A percentile compares a stretch with the other conserved stretches of the same genome.
These are phyloP conservation scores for Chinchilla lanigera DNA, from an alignment of 2,113 vertebrate species.

Conservation along the genomic window DNA sequence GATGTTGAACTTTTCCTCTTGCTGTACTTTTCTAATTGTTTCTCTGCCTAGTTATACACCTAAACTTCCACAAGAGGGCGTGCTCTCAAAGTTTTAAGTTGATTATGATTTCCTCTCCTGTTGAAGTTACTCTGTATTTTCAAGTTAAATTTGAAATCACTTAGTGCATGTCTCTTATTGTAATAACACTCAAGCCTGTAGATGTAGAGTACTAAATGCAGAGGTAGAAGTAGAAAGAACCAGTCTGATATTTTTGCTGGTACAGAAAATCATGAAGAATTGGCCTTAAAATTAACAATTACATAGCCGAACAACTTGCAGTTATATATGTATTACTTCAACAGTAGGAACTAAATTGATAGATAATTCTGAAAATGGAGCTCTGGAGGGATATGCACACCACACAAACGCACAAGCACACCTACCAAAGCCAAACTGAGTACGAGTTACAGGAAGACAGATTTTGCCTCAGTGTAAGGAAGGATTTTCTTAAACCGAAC, in stretches of 20 bases:
- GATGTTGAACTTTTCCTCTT: not conserved
- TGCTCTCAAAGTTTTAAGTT: conserved; percentile 21
- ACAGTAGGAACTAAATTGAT: not conserved
- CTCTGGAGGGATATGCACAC: not conserved
- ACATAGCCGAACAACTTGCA: not conserved
- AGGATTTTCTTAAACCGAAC: not conserved
- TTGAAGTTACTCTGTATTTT: not conserved
- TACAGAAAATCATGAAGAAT: not conserved
- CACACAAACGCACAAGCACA: not conserved
- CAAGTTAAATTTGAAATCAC: conserved; percentile 37
- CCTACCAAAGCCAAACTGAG: not conserved
- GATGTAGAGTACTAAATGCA: not conserved
- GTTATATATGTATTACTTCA: not conserved
- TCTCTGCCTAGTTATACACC: not conserved
- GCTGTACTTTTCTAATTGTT: not conserved
- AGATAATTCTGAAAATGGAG: not conserved
- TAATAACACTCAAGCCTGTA: not conserved
- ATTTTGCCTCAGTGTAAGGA: not conserved
- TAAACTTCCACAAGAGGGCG: conserved; percentile 46
- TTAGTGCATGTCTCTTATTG: not conserved
- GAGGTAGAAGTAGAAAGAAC: not conserved
- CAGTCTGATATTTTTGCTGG: not conserved
- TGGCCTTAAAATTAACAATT: not conserved
- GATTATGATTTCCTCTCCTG: not conserved
- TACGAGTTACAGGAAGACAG: not conserved